Conservation (phyloP, 1,140 invertebrate species). For the Trissolcus basalis region DNA sequence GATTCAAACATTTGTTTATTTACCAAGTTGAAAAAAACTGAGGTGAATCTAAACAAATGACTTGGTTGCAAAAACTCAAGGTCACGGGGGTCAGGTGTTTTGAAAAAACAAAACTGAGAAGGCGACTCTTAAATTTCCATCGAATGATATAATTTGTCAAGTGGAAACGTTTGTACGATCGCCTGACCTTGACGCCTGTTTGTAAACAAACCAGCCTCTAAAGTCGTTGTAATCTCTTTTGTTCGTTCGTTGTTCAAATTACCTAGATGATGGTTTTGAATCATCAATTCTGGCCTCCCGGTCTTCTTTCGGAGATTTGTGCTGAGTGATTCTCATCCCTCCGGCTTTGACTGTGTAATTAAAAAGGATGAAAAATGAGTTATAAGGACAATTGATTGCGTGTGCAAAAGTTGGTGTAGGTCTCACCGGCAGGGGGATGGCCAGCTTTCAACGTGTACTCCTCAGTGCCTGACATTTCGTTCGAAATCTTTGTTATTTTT, state of each 20-base stretch:
- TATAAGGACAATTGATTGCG: background rate
- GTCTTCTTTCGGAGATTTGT: constrained; percentile 83
- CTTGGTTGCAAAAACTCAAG: too few species aligned
- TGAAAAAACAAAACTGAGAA: too few species aligned
- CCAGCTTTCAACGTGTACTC: constrained; percentile 84
- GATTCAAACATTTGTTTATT: too few species aligned
- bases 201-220: background rate
- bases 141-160: too few species aligned
- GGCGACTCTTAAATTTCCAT: too few species aligned
- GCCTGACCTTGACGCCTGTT: too few species aligned
- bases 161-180: too few species aligned
- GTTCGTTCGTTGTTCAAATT: constrained; percentile 21
- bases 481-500: background rate
- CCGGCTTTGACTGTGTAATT: constrained; percentile 90
- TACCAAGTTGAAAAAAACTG: too few species aligned
- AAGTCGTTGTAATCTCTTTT: background rate
- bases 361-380: constrained; percentile 5
- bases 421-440: constrained; percentile 88
- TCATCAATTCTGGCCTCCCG: constrained; percentile 78
- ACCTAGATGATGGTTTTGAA: constrained; percentile 69
- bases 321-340: constrained; percentile 93
- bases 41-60: too few species aligned
- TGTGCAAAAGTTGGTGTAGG: background rate
- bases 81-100: too few species aligned
- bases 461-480: constrained; percentile 77